Evolutionary conservation across 2,113 vertebrate species (phyloP).

Genomic region (Fukomys damarensis): DNA sequence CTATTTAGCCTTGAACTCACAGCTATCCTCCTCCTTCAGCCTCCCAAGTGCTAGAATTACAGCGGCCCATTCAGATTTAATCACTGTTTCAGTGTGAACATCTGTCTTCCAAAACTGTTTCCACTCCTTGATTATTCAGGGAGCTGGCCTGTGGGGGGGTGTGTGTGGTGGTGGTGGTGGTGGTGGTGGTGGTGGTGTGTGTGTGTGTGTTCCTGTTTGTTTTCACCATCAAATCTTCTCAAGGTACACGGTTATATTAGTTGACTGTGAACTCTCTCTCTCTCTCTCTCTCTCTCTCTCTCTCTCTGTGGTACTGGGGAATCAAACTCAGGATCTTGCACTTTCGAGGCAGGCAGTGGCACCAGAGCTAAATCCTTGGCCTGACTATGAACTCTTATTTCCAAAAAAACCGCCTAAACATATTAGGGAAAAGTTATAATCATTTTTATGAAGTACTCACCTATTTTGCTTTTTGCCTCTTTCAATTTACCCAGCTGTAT

Average conservation of each 20-base stretch:
- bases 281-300: fast-evolving
- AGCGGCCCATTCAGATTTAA: background rate
- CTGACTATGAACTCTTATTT: background rate
- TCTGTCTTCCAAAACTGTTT: background rate
- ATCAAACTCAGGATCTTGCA: no score
- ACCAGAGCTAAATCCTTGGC: no score
- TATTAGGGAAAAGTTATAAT: background rate
- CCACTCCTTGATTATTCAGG: background rate
- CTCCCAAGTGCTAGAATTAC: background rate
- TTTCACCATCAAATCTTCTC: background rate
- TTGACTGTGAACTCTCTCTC: background rate
- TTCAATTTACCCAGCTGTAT: background rate
- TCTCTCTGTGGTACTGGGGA: no score
- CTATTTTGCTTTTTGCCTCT: background rate
- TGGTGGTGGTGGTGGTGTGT: no score
- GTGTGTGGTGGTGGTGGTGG: no score
- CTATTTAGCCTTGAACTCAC: background rate
- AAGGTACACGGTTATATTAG: background rate
- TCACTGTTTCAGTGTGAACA: background rate
- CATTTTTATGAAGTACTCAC: background rate
- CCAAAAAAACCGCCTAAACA: background rate
- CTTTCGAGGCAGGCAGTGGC: no score
- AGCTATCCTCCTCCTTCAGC: background rate
- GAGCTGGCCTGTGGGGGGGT: background rate
- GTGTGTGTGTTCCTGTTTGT: background rate